phyloP scores from a whole-genome alignment of 2,113 vertebrate species.

The Dromas ardeola region DNA sequence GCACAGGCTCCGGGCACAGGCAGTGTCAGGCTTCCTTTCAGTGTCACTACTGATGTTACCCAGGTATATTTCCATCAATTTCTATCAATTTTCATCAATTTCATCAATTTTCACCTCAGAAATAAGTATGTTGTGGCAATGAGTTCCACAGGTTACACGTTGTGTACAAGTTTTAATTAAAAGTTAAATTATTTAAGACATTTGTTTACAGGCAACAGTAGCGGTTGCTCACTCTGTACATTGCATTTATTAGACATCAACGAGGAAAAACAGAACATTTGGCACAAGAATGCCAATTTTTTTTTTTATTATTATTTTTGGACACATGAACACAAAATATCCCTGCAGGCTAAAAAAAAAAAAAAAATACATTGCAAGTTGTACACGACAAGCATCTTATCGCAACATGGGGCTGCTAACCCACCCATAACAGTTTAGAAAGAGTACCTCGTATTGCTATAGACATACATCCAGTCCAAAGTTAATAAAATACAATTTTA shows the following conservation, averaged over 20 bases:
- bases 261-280: conserved; percentile 73
- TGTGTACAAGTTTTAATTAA: conserved; percentile 31
- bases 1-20: too few species aligned
- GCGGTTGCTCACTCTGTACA: conserved; percentile 42
- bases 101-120: too few species aligned
- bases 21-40: too few species aligned
- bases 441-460: conserved; percentile 91
- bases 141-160: conserved; percentile 29
- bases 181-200: conserved; percentile 58
- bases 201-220: conserved; percentile 62
- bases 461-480: conserved; percentile 85
- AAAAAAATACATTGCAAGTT: conserved; percentile 81
- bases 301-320: conserved; percentile 87
- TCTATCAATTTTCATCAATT: too few species aligned
- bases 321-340: conserved; percentile 95
- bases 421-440: conserved; percentile 78
- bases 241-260: conserved; percentile 69
- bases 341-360: conserved; percentile 91
- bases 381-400: conserved; percentile 80
- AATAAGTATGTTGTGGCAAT: neutral
- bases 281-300: conserved; percentile 94
- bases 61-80: accelerated
- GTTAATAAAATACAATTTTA: conserved; percentile 82
- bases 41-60: accelerated
- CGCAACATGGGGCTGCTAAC: conserved; percentile 72